These are phyloP conservation scores for Rostratula benghalensis DNA, from an alignment of 2,113 vertebrate species.

Conservation along the genomic window DNA sequence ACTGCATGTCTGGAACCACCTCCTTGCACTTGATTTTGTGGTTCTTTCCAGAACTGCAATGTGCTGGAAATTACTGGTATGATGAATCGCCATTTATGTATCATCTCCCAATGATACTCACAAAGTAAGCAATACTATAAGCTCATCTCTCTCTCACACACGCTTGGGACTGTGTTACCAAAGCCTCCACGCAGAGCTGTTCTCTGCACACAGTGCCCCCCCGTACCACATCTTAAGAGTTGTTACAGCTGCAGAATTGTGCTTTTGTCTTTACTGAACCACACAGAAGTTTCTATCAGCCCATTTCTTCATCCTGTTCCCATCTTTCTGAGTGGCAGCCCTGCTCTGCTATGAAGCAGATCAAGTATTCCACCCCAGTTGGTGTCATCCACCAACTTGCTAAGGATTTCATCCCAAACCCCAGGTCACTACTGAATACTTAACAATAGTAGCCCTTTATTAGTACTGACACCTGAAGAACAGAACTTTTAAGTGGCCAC, in stretches of 20 bases:
- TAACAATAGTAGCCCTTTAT: not conserved
- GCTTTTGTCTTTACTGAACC: not conserved
- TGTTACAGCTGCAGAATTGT: rapidly evolving
- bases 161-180: not conserved
- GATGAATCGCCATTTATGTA: not conserved
- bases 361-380: not conserved
- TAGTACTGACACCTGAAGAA: rapidly evolving
- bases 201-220: not conserved
- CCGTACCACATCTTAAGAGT: not conserved
- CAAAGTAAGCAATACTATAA: not conserved
- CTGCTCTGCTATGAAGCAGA: not conserved
- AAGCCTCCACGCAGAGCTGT: not conserved
- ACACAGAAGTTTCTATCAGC: not conserved
- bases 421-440: not conserved
- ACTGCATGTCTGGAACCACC: not conserved
- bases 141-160: not conserved
- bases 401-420: not conserved
- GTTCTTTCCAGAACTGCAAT: not conserved
- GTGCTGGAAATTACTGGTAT: not conserved
- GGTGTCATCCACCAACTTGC: not conserved
- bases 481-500: not conserved
- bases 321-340: not conserved
- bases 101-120: not conserved
- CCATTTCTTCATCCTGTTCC: not conserved
- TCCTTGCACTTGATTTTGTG: not conserved